A percentile compares a stretch with the other conserved stretches of the same genome.
These are phyloP conservation scores for Mongoloraphidia duomilia DNA, from an alignment of 2,888 invertebrate species.

Conservation along the genomic window DNA sequence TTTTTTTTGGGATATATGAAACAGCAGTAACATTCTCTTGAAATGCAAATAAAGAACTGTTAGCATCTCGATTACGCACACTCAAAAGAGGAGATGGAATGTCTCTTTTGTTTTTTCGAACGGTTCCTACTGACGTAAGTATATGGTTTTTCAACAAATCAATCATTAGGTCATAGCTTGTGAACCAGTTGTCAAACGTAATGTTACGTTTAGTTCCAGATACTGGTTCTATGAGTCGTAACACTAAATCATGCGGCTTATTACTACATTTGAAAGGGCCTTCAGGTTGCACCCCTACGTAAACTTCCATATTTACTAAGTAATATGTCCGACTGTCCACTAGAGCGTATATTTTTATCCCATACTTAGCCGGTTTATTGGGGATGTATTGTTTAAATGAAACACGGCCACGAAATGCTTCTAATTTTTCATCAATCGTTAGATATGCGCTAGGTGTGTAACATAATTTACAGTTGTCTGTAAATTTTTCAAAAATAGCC, in stretches of 20 bases:
- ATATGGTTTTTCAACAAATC: neutral
- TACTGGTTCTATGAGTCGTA: slow-evolving; percentile 5
- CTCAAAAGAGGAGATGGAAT: no score
- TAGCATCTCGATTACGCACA: no score
- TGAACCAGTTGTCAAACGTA: slow-evolving; percentile 7
- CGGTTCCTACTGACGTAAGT: slow-evolving; percentile 1
- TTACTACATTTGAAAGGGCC: slow-evolving; percentile 12
- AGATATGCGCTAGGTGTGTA: slow-evolving; percentile 17
- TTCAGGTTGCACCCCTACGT: slow-evolving; percentile 17
- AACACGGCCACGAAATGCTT: slow-evolving; percentile 18
- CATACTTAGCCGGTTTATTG: slow-evolving; percentile 19
- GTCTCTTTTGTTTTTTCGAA: slow-evolving; percentile 9
- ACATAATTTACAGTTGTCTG: slow-evolving; percentile 18
- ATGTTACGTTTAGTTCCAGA: slow-evolving; percentile 1
- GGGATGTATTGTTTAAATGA: slow-evolving; percentile 20
- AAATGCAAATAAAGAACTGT: slow-evolving; percentile 18
- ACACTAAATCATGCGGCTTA: slow-evolving; percentile 10
- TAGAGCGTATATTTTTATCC: slow-evolving; percentile 18
- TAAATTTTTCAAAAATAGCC: slow-evolving; percentile 18
- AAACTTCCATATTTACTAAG: slow-evolving; percentile 17
- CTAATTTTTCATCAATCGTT: slow-evolving; percentile 18
- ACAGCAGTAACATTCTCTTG: slow-evolving; percentile 17
- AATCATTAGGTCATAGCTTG: neutral
- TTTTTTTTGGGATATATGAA: slow-evolving; percentile 16
- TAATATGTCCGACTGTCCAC: slow-evolving; percentile 18